phyloP scores from a whole-genome alignment of 2,797 vertebrate genomes.

The Tenualosa thibaudeaui region DNA sequence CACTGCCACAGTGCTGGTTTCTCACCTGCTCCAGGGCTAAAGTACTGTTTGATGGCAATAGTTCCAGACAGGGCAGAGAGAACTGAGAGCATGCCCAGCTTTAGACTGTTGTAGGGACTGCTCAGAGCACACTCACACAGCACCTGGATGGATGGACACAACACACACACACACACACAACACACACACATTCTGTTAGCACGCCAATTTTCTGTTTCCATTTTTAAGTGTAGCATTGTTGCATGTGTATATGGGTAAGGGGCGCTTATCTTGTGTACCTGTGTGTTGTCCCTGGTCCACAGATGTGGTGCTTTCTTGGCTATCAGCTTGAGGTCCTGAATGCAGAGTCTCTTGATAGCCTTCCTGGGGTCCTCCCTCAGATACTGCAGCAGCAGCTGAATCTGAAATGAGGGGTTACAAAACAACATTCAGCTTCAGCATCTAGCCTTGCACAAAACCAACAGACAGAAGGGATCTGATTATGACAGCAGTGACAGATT shows the following conservation, averaged over 20 bases:
- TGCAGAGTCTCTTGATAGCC: slow-evolving; percentile 90
- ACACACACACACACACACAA: slow-evolving; percentile 19
- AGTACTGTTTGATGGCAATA: slow-evolving; percentile 94
- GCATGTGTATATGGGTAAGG: background rate
- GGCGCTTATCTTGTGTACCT: slow-evolving; percentile 70
- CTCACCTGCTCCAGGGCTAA: slow-evolving; percentile 80
- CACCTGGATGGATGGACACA: slow-evolving; percentile 68
- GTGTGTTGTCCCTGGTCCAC: slow-evolving; percentile 93
- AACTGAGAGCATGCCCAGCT: slow-evolving; percentile 91
- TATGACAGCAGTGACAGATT: no score
- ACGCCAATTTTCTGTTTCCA: background rate
- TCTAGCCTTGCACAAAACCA: background rate
- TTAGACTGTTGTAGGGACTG: slow-evolving; percentile 91
- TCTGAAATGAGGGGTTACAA: slow-evolving; percentile 64
- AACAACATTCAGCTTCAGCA: background rate
- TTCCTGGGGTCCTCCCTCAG: slow-evolving; percentile 91
- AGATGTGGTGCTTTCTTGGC: slow-evolving; percentile 95
- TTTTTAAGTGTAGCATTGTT: background rate
- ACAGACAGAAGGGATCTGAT: background rate
- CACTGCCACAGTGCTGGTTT: background rate
- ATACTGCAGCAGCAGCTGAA: slow-evolving; percentile 92
- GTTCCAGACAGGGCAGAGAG: slow-evolving; percentile 90
- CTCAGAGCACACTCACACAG: slow-evolving; percentile 93
- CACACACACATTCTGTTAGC: background rate
- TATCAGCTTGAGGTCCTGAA: slow-evolving; percentile 89